phyloP scores from a whole-genome alignment of 2,113 vertebrate species.

The Gorsachius goisagi region DNA sequence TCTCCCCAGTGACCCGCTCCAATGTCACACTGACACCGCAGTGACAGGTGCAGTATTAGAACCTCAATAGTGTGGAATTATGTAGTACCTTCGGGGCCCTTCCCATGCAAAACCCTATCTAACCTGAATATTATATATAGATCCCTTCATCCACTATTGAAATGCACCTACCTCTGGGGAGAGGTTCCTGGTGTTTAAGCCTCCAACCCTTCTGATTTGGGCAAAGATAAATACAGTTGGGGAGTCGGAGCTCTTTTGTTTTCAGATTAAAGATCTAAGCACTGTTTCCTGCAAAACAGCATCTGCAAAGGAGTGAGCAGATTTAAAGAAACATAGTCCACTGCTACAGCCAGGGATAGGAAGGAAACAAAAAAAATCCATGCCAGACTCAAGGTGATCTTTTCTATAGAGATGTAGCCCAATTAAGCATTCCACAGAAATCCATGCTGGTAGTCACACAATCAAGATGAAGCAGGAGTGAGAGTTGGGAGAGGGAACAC shows the following conservation, averaged over 20 bases:
- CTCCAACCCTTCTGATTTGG: slow-evolving; percentile 19
- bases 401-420: not conserved
- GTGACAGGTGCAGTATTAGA: slow-evolving; percentile 46
- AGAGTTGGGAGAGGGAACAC: not conserved
- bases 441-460: not conserved
- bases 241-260: not conserved
- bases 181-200: not conserved
- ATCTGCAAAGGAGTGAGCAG: not conserved
- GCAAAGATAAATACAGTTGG: slow-evolving; percentile 14
- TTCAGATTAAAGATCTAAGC: slow-evolving; percentile 24
- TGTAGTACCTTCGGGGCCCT: not conserved
- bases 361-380: not conserved
- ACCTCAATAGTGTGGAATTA: slow-evolving; percentile 49
- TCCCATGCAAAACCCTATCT: slow-evolving; percentile 27
- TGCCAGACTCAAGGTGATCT: not conserved
- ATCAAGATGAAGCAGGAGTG: not conserved
- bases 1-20: slow-evolving; percentile 20
- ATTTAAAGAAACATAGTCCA: slow-evolving; percentile 31
- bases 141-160: slow-evolving; percentile 19
- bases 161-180: slow-evolving; percentile 4
- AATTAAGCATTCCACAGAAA: not conserved
- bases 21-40: not conserved
- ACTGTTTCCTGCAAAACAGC: slow-evolving; percentile 5
- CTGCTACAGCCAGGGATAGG: not conserved
- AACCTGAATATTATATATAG: not conserved